Percentiles rank a stretch among this genome's conserved stretches.
Evolutionary conservation across 2,113 vertebrate species (phyloP).

Genomic region (Tyto alba): DNA sequence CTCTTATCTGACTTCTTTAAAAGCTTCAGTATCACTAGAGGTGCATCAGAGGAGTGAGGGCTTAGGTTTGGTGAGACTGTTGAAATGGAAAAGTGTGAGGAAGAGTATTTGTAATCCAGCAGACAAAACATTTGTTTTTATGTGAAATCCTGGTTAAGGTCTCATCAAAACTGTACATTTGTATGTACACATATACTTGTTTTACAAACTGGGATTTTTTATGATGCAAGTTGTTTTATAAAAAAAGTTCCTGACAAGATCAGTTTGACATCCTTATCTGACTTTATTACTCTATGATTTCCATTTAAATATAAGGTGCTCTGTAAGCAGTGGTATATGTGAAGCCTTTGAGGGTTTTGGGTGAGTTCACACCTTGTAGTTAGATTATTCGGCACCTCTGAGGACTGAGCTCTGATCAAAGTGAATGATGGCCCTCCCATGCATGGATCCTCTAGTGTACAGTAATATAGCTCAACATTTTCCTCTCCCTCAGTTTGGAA

Average conservation of each 20-base stretch:
- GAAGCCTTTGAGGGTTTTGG: background rate
- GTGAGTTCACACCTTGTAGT: background rate
- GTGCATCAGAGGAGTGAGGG: background rate
- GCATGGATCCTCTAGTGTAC: background rate
- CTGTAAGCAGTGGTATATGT: background rate
- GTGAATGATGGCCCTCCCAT: background rate
- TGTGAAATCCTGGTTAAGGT: background rate
- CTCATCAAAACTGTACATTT: background rate
- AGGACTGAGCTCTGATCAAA: background rate
- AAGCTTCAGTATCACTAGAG: background rate
- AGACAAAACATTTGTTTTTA: background rate
- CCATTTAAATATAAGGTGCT: background rate
- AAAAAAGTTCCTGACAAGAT: background rate
- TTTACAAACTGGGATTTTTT: background rate
- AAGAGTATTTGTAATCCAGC: background rate
- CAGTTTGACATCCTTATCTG: background rate
- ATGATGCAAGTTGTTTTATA: background rate
- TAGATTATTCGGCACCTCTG: background rate
- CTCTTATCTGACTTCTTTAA: background rate
- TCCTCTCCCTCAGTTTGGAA: background rate
- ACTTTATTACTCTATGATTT: background rate
- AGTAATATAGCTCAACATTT: background rate
- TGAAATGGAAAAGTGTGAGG: background rate
- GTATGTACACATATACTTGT: accelerated
- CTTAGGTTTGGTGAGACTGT: background rate